Evolutionary conservation across 2,888 invertebrate species (phyloP), one percentile per base, ranked within the genome.

Genomic region (Trypoxylon attenuatum): DNA sequence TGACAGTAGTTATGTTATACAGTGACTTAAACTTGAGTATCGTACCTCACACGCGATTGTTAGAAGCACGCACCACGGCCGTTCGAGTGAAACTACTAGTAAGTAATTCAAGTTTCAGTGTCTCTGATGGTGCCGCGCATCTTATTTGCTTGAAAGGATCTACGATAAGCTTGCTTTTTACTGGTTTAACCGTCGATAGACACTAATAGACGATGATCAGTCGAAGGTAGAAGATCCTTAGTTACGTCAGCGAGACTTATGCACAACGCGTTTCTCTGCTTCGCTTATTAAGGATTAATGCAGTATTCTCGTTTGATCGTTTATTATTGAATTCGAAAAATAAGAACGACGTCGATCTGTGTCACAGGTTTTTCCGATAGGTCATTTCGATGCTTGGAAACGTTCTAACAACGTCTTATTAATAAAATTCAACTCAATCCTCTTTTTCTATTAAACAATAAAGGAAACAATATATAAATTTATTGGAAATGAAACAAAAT

Each of bases 181-280:
- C 46, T 38, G 47, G 69, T 66, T 72, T 72, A 69, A 73, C 72
- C 68, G 50, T 47, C 50, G 62, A 70, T 52, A 58, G 71, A 74
- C 77, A 73, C 69, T 75, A 79, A 80, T 79, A 46, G 33, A 50
- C 49, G 47, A 54, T 68, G 71, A 63, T 54, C 58, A 57, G 53
- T 38, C n/a, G n/a, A n/a, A n/a, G 73, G 46, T 61, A 29, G 42
- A 33, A 46, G 46, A 27, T 19, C 15, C 41, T 46, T 21, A 22
- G 45, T 76, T 73, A 46, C 69, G 43, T 67, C 74, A 73, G 2
- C 50, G 19, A 56, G 21, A 45, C 53, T 59, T 57, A 65, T 52
- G 33, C 33, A 38, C 55, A 29, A 18, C 52, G 13, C 54, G n/a
- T 49, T 23, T 38, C 21, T 6, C 21, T 21, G 33, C 39, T 15